Base-by-base conservation (phyloP, 2,113 vertebrate genomes). In the Microcebus tavaratra region DNA sequence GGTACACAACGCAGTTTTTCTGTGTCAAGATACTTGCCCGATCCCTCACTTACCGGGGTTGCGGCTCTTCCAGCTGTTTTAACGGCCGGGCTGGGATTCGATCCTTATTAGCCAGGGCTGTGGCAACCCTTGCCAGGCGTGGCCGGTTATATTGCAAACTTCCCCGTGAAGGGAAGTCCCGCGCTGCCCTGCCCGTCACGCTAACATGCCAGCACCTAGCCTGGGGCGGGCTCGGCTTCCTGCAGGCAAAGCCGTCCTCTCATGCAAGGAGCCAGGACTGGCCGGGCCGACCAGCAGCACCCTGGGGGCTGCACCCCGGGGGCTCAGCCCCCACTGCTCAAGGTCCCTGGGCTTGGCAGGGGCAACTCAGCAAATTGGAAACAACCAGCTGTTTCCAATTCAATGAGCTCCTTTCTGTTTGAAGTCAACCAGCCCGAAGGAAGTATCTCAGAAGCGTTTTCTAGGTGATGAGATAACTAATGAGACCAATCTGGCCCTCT, bases 1-100 rank as follows among this genome's bases (percentile, higher is more conserved):
- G 61, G 96, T 86, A 94, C 78, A 94, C 85, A 91, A 93, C 2
- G 15, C 90, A 36, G 25, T 91, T 96, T 97, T 96, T 97, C 97
- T 87, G 42, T 5, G 31, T 70, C 55, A 89, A 92, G 92, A 59
- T 97, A 88, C 76, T 91, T 91, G 96, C 94, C 90, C 96, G 92
- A 92, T 94, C 92, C 81, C 97, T 98, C 82, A 36, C 96, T 95
- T 97, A 91, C 92, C 94, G 92, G 34, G 48, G 73, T 63, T 59
- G 25, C 27, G 29, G 68, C 50, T 97, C 93, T 72, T 96, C 87
- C 59, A 87, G 93, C 90, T 95, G 80, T 67, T 96, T 95, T 76
- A 85, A 98, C 34, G 29, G 68, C 59, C 81, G 85, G 27, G 23
- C 57, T 73, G 96, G 96, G 96, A 96, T 84, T 89, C 2, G 7